A percentile compares a stretch with the other conserved stretches of the same genome.
phyloP scores from a whole-genome alignment of 2,113 vertebrate species.

The Syrrhaptes paradoxus region DNA sequence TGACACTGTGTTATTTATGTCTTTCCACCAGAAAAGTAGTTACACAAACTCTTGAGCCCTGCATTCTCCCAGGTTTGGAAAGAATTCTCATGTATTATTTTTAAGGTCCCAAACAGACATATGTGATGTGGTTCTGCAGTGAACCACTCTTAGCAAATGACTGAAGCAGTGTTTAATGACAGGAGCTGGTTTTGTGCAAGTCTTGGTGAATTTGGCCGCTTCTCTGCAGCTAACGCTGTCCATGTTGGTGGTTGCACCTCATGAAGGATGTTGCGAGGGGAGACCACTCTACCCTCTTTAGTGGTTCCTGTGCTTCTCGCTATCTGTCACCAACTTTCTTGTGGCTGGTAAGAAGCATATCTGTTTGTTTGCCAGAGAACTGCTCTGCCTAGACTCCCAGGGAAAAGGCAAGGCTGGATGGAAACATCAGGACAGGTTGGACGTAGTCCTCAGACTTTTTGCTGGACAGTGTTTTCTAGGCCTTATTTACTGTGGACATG shows the following conservation, averaged over 20 bases:
- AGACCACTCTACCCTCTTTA: not conserved
- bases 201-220: not conserved
- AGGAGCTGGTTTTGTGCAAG: not conserved
- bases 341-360: not conserved
- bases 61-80: not conserved
- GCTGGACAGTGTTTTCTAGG: not conserved
- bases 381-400: not conserved
- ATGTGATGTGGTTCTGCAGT: not conserved
- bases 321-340: not conserved
- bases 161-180: not conserved
- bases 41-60: not conserved
- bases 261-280: not conserved
- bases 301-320: not conserved
- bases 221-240: not conserved
- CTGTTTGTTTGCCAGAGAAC: not conserved
- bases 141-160: not conserved
- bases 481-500: not conserved
- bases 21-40: not conserved
- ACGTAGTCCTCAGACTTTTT: not conserved
- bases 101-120: not conserved
- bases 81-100: not conserved
- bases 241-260: not conserved
- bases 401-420: not conserved
- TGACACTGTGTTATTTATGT: not conserved
- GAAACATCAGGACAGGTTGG: not conserved